These are phyloP conservation scores for Morpho achilles DNA, from an alignment of 2,888 invertebrate species.

Conservation along the genomic window DNA sequence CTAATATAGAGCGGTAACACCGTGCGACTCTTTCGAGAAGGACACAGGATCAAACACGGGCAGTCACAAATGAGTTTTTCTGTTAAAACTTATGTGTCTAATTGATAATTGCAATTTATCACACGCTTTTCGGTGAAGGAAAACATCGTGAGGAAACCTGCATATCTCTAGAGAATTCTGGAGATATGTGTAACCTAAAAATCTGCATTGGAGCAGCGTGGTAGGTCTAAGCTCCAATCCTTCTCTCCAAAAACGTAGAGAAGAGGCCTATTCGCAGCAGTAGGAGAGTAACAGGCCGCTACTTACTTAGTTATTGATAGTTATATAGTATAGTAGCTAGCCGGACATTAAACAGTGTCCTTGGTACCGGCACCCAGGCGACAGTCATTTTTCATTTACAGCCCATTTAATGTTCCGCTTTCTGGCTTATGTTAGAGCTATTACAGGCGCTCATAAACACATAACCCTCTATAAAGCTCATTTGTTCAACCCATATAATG, in stretches of 20 bases:
- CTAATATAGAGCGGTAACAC: neutral
- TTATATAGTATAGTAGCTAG: neutral
- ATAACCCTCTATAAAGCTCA: slow-evolving; percentile 4
- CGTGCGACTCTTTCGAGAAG: too few relatives aligned
- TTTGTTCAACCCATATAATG: slow-evolving; percentile 11
- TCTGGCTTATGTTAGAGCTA: slow-evolving; percentile 14
- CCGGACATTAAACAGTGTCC: slow-evolving; percentile 12
- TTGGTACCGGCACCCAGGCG: slow-evolving; percentile 10
- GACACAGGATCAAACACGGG: too few relatives aligned
- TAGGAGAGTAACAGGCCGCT: neutral
- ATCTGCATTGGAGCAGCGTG: too few relatives aligned
- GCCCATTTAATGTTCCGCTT: slow-evolving; percentile 25
- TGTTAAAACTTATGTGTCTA: too few relatives aligned
- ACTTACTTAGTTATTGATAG: neutral
- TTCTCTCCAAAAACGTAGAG: too few relatives aligned
- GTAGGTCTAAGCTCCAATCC: too few relatives aligned
- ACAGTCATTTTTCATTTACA: slow-evolving; percentile 26
- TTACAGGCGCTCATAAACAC: slow-evolving; percentile 14
- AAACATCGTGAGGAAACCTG: too few relatives aligned
- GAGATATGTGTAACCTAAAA: too few relatives aligned
- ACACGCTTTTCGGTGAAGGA: too few relatives aligned
- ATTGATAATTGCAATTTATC: too few relatives aligned
- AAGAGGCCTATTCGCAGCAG: neutral
- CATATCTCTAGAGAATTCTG: too few relatives aligned
- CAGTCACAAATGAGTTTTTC: too few relatives aligned